phyloP scores from a whole-genome alignment of 2,888 invertebrate species.

The Thecocarcelia acutangulata region DNA sequence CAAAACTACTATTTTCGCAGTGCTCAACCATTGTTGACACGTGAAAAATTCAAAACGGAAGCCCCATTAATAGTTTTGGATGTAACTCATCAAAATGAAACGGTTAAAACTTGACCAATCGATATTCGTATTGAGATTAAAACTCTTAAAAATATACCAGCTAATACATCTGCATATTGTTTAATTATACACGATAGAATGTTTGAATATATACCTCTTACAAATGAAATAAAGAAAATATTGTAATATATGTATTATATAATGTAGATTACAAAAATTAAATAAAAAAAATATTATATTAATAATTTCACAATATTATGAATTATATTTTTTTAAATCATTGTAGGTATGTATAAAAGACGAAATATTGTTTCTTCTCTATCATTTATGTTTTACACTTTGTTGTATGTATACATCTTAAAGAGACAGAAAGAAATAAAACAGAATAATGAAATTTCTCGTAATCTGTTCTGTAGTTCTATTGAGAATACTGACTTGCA shows the following conservation, averaged over 20 bases:
- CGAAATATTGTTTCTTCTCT: too few species aligned
- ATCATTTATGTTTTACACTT: too few species aligned
- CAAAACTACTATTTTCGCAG: conserved; percentile 1
- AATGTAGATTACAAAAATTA: neutral
- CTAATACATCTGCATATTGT: conserved; percentile 46
- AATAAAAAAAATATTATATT: neutral
- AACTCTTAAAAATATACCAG: conserved; percentile 15
- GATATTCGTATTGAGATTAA: conserved; percentile 40
- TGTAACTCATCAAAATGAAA: conserved; percentile 46
- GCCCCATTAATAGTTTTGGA: conserved; percentile 29
- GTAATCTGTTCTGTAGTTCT: too few species aligned
- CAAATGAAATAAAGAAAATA: too few species aligned
- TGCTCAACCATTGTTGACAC: neutral
- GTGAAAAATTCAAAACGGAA: conserved; percentile 1
- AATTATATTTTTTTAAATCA: too few species aligned
- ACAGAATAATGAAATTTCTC: too few species aligned
- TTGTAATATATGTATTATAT: too few species aligned
- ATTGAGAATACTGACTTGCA: too few species aligned
- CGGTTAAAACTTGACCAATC: conserved; percentile 40
- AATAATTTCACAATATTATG: too few species aligned
- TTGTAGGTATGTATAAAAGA: too few species aligned
- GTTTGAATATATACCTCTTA: conserved; percentile 37
- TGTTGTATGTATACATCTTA: too few species aligned
- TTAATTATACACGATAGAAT: conserved; percentile 49
- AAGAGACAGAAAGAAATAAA: too few species aligned